Conservation (phyloP, 2,113 vertebrate genomes). For the Dunckerocampus dactyliophorus region DNA sequence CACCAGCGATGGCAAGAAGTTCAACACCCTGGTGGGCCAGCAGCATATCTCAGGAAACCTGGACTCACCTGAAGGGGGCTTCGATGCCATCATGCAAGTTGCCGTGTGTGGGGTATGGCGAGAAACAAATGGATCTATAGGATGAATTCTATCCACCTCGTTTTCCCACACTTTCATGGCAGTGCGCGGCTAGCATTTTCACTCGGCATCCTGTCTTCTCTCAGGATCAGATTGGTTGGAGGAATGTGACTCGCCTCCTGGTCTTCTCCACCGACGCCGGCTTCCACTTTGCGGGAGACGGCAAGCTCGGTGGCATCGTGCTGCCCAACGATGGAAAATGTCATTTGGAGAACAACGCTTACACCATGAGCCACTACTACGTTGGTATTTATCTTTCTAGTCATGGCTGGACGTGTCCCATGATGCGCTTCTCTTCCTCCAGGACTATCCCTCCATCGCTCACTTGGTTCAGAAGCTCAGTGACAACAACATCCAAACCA, state of each 20-base stretch:
- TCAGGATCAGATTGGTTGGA: conserved; percentile 94
- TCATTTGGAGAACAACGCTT: conserved; percentile 86
- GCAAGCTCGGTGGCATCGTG: conserved; percentile 96
- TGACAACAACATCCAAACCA: conserved; percentile 98
- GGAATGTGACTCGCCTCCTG: conserved; percentile 92
- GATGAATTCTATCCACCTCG: neutral
- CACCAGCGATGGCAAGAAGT: conserved; percentile 79
- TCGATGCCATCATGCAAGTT: conserved; percentile 99
- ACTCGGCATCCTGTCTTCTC: neutral
- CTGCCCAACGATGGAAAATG: conserved; percentile 96
- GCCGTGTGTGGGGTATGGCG: conserved; percentile 91
- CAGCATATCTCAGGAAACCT: conserved; percentile 98
- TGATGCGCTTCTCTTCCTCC: conserved; percentile 5
- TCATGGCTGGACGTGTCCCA: neutral
- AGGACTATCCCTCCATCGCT: conserved; percentile 98
- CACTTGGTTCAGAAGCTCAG: conserved; percentile 97
- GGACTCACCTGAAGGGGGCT: conserved; percentile 97
- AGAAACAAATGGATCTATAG: neutral
- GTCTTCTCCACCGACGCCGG: conserved; percentile 98
- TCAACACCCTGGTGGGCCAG: conserved; percentile 88
- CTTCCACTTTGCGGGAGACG: conserved; percentile 97
- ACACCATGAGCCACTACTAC: conserved; percentile 98
- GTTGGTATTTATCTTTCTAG: conserved; percentile 67
- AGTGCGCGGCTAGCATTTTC: neutral
- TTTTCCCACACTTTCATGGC: neutral